These are phyloP conservation scores for Gymnogyps californianus DNA, from an alignment of 2,113 vertebrate genomes.

Conservation along the genomic window DNA sequence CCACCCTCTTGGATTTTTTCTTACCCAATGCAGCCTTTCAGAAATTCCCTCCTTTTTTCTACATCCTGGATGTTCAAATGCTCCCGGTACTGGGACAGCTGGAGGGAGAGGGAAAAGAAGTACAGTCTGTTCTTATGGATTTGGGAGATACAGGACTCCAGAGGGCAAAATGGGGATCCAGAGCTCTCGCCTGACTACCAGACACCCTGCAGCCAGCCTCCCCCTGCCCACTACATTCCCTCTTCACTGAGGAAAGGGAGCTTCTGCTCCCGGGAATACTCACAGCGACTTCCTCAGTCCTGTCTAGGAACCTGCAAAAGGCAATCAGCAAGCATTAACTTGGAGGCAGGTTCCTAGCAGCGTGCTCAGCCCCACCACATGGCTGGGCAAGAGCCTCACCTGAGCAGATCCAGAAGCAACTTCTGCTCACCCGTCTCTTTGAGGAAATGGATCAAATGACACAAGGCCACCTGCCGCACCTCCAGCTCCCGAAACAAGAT, in stretches of 20 bases:
- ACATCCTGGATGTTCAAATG: slow-evolving; percentile 87
- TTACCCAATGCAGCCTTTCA: slow-evolving; percentile 91
- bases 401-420: slow-evolving; percentile 87
- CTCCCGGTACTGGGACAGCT: slow-evolving; percentile 92
- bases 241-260: background rate
- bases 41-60: slow-evolving; percentile 86
- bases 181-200: background rate
- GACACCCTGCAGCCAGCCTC: background rate
- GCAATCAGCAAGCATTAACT: background rate
- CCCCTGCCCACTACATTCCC: background rate
- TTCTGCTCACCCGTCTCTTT: slow-evolving; percentile 86
- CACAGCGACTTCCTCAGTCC: slow-evolving; percentile 90
- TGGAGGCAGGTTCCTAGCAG: background rate
- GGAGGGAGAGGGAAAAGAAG: background rate
- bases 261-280: slow-evolving; percentile 54
- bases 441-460: slow-evolving; percentile 90
- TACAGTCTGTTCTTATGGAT: background rate
- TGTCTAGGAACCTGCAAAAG: slow-evolving; percentile 82
- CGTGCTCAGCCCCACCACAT: background rate
- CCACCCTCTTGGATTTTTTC: background rate
- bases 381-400: slow-evolving; percentile 68
- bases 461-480: slow-evolving; percentile 85
- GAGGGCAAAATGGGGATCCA: background rate
- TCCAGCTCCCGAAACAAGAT: slow-evolving; percentile 89
- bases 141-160: background rate